phyloP scores from a whole-genome alignment of 2,113 vertebrate genomes.

The Nycticorax nycticorax region DNA sequence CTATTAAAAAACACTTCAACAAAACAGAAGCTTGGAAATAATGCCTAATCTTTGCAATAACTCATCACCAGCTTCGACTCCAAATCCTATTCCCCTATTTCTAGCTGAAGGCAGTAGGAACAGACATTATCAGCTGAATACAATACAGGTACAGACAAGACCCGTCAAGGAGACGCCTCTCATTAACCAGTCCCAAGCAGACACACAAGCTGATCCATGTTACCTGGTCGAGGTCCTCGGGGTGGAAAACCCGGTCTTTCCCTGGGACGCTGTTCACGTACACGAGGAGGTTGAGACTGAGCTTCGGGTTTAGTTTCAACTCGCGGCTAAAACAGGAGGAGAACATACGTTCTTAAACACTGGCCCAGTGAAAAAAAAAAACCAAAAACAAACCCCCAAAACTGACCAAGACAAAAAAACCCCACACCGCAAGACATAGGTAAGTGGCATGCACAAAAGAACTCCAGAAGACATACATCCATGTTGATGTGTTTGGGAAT shows the following conservation, averaged over 20 bases:
- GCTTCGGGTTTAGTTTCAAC: conserved; percentile 88
- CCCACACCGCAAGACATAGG: not conserved
- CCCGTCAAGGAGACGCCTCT: not conserved
- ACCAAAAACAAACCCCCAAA: not conserved
- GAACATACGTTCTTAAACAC: not conserved
- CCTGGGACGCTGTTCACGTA: conserved; percentile 89
- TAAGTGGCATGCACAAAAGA: conserved; percentile 45
- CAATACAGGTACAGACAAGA: not conserved
- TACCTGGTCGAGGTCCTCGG: conserved; percentile 90
- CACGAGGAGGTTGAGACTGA: conserved; percentile 81
- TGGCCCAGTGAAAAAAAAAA: not conserved
- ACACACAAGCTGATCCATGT: not conserved
- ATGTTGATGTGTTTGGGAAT: not conserved
- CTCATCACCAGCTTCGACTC: not conserved
- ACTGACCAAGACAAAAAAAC: not conserved
- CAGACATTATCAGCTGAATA: not conserved
- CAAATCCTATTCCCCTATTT: not conserved
- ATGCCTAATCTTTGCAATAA: not conserved
- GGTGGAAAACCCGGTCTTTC: conserved; percentile 86
- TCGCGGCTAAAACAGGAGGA: conserved; percentile 80
- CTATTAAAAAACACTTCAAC: not conserved
- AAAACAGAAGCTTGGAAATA: not conserved
- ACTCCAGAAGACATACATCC: not conserved
- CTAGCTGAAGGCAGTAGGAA: not conserved
- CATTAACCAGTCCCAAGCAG: not conserved